Evolutionary conservation across 1,140 invertebrate genomes (phyloP), one percentile per base, ranked within the genome.

Genomic region (Euglossa dilemma): DNA sequence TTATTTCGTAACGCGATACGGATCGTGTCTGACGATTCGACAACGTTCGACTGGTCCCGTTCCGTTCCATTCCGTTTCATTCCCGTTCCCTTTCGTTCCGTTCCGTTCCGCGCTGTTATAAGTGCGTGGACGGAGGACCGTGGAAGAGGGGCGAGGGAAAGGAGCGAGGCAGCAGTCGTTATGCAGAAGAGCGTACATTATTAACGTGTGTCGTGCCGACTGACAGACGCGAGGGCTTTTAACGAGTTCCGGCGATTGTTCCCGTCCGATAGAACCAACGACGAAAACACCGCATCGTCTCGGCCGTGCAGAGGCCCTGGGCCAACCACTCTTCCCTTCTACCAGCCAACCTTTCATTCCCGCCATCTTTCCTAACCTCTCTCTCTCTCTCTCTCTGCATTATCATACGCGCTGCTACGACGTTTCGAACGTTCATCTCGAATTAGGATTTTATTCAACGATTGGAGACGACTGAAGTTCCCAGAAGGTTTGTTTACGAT

Each of bases 181-280:
- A 84, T 69, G 83, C 83, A 72, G 71, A 81, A 74, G 77, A 79
- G 52, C 16, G 59, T 75, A 70, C 78, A 57, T 80, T 84, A 84
- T 80, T 72, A 80, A 80, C 61, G 77, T 73, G 61, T 70, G 63
- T 75, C 56, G 70, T 57, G 64, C 23, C 61, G 70, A 67, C 69
- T 57, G 70, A 84, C 77, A 57, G 83, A 84, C 83, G 78, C 71
- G 61, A 85, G 80, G 57, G 79, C 67, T 72, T 85, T 85, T 77
- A 83, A 85, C 70, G 84, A 85, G 84, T 85, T 83, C 84, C 84
- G 84, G 80, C 73, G 84, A 85, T 85, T 85, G 84, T 85, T 85
- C 80, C 9, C 80, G 61, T 11, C 59, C 57, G 81, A 83, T 78
- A 67, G 56, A 70, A 78, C n/a, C 28, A 54, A 83, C 81, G 64